Conservation (phyloP, 2,113 vertebrate species). For the Diglossa brunneiventris region DNA sequence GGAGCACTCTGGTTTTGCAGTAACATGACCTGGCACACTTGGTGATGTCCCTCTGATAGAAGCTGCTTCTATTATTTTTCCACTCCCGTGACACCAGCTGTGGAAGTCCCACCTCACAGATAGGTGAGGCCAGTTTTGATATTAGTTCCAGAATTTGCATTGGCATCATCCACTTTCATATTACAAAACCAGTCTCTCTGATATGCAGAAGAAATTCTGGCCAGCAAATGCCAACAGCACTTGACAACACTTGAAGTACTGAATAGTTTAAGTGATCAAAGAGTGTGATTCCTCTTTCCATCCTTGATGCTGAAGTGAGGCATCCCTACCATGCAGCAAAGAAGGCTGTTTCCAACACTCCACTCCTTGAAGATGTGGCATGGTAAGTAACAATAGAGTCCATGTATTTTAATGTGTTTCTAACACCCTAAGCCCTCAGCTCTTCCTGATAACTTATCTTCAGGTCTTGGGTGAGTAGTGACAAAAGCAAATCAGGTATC, state of each 20-base stretch:
- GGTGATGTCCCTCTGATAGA: background rate
- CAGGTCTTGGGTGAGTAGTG: background rate
- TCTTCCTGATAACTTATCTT: background rate
- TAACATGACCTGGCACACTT: background rate
- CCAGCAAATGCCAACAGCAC: background rate
- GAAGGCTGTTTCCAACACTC: background rate
- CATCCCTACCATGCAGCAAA: rapidly evolving
- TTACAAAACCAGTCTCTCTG: background rate
- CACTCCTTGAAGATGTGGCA: background rate
- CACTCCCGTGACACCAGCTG: background rate
- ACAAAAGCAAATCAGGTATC: background rate
- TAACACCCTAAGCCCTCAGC: background rate
- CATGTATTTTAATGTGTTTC: background rate
- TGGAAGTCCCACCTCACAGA: background rate
- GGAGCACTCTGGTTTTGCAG: background rate
- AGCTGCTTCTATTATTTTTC: background rate
- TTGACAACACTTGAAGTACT: background rate
- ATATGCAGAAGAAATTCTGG: background rate
- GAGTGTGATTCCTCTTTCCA: background rate
- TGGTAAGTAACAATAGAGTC: background rate
- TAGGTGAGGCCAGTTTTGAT: background rate
- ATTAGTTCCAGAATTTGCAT: background rate
- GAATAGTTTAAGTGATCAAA: background rate
- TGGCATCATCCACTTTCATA: background rate
- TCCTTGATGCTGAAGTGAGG: background rate